Conservation (phyloP, 1,140 invertebrate species). For the Diprion similis region DNA sequence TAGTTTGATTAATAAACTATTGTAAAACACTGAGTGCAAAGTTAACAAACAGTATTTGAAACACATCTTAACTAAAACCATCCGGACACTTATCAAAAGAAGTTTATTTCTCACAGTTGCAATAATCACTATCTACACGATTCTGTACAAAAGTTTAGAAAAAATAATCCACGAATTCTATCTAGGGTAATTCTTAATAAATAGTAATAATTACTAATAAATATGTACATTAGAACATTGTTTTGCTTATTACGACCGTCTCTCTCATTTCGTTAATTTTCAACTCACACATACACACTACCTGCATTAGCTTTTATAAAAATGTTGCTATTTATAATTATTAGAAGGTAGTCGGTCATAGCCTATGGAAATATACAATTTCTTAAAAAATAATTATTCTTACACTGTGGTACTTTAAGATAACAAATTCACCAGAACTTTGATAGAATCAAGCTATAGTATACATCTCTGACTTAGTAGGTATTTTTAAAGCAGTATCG, state of each 20-base stretch:
- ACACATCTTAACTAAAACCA: too few species aligned
- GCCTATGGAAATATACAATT: conserved; percentile 41
- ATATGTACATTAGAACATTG: conserved; percentile 44
- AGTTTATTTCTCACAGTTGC: conserved; percentile 39
- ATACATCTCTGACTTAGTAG: too few species aligned
- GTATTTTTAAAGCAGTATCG: too few species aligned
- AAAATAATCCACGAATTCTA: conserved; percentile 37
- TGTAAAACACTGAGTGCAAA: too few species aligned
- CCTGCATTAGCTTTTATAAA: conserved; percentile 28
- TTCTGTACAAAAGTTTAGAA: conserved; percentile 51
- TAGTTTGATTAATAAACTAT: too few species aligned
- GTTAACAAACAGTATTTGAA: too few species aligned
- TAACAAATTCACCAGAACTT: background rate
- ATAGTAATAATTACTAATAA: conserved; percentile 26
- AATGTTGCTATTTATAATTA: conserved; percentile 33
- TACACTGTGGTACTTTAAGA: conserved; percentile 11
- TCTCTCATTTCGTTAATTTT: background rate
- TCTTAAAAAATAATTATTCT: conserved; percentile 22
- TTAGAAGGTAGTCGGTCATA: conserved; percentile 23
- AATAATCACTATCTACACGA: conserved; percentile 39
- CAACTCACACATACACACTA: background rate
- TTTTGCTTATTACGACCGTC: conserved; percentile 15
- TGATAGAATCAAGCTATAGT: background rate
- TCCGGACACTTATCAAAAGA: conserved; percentile 33
- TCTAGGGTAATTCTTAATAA: conserved; percentile 26